Conservation (phyloP, 2,797 vertebrate species). For the Dicrostonyx torquatus region DNA sequence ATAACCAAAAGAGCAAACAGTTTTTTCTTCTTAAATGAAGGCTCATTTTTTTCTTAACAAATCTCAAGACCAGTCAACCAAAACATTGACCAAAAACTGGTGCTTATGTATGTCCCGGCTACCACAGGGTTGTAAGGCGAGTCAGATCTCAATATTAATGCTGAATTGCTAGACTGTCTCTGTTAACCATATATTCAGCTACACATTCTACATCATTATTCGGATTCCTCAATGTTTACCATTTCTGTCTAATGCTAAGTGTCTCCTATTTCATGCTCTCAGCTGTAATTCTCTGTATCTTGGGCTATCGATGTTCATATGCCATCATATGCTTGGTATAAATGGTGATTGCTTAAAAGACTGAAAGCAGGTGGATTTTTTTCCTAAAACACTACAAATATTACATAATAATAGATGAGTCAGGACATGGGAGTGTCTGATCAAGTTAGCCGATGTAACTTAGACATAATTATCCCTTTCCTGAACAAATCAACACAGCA, state of each 20-base stretch:
- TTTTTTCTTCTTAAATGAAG: slow-evolving; percentile 70
- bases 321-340: rapidly evolving
- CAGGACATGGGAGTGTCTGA: not conserved
- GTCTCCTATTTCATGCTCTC: not conserved
- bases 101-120: not conserved
- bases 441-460: slow-evolving; percentile 52
- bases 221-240: not conserved
- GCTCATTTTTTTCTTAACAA: slow-evolving; percentile 54
- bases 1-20: slow-evolving; percentile 77
- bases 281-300: not conserved
- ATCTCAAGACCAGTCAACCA: slow-evolving; percentile 41
- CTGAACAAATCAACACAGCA: not conserved
- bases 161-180: not conserved
- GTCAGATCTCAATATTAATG: not conserved
- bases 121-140: not conserved
- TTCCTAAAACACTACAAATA: slow-evolving; percentile 28
- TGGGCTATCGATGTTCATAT: slow-evolving; percentile 1
- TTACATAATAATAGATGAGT: slow-evolving; percentile 45
- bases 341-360: slow-evolving; percentile 53
- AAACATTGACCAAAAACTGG: not conserved
- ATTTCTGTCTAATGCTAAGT: slow-evolving; percentile 2
- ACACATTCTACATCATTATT: not conserved
- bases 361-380: slow-evolving; percentile 51
- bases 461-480: slow-evolving; percentile 58
- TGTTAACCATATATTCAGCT: not conserved